Base-by-base conservation (phyloP, 2,797 vertebrate genomes). In the Lerista edwardsae region DNA sequence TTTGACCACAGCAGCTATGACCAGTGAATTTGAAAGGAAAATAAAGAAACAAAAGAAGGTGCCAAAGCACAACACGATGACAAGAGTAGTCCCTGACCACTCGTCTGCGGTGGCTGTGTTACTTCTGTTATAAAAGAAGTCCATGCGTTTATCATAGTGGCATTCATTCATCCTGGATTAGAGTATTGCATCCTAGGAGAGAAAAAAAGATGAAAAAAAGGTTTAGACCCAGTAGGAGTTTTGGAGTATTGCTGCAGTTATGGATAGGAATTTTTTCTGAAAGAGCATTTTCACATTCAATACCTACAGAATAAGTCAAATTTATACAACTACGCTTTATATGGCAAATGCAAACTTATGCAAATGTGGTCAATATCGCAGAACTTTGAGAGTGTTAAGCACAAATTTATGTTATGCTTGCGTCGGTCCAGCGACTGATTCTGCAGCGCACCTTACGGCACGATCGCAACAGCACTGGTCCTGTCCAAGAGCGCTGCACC, bases 41-140 rank as follows among this genome's bases (percentile, higher is more conserved):
- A 99, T 99, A 93, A 99, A 99, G 78, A 97, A 95, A 93, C 98
- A 99, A 95, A 98, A 98, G 86, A 98, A 94, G 0, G 97, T 97
- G 71, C 99, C 98, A 78, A 98, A 96, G 73, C 97, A 97, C 73
- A 98, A 95, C 84, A 98, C 97, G 27, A 97, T 89, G 67, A 97
- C 95, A 72, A 99, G 97, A 68, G 96, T 95, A 0, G 94, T 93
- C 4, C 80, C 93, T 12, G 95, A 94, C 98, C 97, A 98, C 23
- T 96, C 95, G 3, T 98, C 96, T 0, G 91, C 92, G 0, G 92
- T 95, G 83, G 95, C 95, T 0, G 90, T 79, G 1, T 96, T 96
- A 27, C 92, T 98, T 93, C 91, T 97, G 85, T 97, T 96, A 95
- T 99, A 99, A 94, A 99, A 99, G 87, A 99, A 99, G 87, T 88